Conservation (phyloP, 1,140 invertebrate species). For the Protaetia brevitarsis region DNA sequence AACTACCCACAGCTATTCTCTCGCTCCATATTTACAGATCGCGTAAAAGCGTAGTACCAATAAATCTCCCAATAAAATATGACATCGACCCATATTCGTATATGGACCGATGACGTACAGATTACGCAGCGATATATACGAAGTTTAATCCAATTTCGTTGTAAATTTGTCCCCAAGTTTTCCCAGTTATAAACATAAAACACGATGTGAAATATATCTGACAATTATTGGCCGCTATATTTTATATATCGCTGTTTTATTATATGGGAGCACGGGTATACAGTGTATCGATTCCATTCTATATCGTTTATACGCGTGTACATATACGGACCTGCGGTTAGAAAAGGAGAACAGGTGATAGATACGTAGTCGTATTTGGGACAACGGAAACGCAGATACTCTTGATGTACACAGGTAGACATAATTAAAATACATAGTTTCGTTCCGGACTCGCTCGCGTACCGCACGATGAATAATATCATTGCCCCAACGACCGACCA, state of each 20-base stretch:
- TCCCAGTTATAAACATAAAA: conserved; percentile 15
- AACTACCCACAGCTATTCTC: neutral
- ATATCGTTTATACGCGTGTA: neutral
- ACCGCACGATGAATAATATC: neutral
- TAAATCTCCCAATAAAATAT: conserved; percentile 8
- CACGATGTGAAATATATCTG: conserved; percentile 14
- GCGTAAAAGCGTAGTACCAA: neutral
- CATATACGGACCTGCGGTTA: neutral
- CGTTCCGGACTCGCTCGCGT: neutral
- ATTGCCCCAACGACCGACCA: neutral
- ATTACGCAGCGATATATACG: conserved; percentile 10
- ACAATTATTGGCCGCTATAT: conserved; percentile 15
- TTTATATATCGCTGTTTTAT: conserved; percentile 16
- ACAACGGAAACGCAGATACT: neutral
- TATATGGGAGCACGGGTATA: neutral
- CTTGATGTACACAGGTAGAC: neutral
- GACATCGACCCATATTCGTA: neutral
- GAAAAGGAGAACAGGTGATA: neutral
- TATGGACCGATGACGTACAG: neutral
- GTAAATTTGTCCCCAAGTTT: conserved; percentile 17
- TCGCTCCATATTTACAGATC: neutral
- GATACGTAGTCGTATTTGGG: neutral
- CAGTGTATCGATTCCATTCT: conserved; percentile 1
- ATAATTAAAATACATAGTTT: neutral
- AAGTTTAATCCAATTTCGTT: conserved; percentile 18